These are phyloP conservation scores for Drosophila subobscura DNA, from an alignment of 1,140 invertebrate species.

Conservation along the genomic window DNA sequence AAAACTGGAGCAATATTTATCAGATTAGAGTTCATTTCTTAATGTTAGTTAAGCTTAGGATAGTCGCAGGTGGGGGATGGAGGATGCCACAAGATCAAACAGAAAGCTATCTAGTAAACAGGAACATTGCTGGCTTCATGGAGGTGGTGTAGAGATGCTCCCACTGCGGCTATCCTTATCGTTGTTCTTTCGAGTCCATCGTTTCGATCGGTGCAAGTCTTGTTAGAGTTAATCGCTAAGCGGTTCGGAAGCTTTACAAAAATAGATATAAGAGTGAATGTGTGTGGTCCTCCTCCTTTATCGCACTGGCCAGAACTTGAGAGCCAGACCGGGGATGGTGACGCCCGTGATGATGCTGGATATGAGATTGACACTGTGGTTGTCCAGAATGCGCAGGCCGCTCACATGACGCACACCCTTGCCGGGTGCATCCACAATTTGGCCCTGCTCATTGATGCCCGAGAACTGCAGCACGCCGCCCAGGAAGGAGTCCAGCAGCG, in stretches of 20 bases:
- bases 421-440: constrained; percentile 90
- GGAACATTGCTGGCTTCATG: too few relatives aligned
- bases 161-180: neutral
- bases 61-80: too few relatives aligned
- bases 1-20: neutral
- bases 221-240: constrained; percentile 35
- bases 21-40: too few relatives aligned
- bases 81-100: too few relatives aligned
- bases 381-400: constrained; percentile 92
- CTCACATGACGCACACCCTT: constrained; percentile 90
- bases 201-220: constrained; percentile 20
- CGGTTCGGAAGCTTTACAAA: constrained; percentile 46
- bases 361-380: constrained; percentile 95
- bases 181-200: constrained; percentile 7
- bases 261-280: constrained; percentile 27
- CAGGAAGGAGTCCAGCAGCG: constrained; percentile 92
- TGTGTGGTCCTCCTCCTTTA: constrained; percentile 20
- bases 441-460: constrained; percentile 88
- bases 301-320: constrained; percentile 86
- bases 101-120: too few relatives aligned
- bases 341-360: constrained; percentile 91
- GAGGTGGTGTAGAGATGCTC: neutral
- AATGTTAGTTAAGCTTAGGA: too few relatives aligned
- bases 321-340: constrained; percentile 89
- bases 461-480: constrained; percentile 94